Conservation (phyloP, 2,113 vertebrate genomes). For the Pavo muticus region DNA sequence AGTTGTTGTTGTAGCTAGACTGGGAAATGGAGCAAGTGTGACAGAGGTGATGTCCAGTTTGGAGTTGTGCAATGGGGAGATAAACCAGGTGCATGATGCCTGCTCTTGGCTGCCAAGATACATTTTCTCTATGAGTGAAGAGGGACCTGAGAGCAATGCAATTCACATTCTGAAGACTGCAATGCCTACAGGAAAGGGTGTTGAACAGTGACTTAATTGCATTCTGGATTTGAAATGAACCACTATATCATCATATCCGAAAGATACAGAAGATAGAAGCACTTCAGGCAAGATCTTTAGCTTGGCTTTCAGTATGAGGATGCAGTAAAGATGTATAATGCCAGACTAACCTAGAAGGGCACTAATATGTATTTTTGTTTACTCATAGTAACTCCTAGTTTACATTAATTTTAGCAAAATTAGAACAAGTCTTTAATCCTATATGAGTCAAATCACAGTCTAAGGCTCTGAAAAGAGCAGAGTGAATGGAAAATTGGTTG, state of each 20-base stretch:
- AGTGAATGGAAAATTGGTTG: background rate
- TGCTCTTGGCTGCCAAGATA: background rate
- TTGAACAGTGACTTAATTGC: accelerated
- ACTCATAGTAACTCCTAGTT: background rate
- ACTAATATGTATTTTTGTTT: background rate
- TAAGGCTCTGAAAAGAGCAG: background rate
- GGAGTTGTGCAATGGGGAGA: background rate
- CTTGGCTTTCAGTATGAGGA: background rate
- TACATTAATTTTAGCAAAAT: background rate
- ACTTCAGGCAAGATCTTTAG: background rate
- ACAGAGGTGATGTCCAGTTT: background rate
- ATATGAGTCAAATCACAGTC: background rate
- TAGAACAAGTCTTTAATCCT: background rate
- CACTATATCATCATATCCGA: background rate
- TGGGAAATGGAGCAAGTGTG: background rate
- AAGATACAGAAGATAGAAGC: background rate
- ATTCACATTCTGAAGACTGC: background rate
- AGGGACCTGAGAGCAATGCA: background rate
- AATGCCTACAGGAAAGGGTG: background rate
- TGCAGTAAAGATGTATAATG: background rate
- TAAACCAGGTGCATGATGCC: background rate
- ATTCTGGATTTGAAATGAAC: background rate
- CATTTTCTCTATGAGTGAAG: background rate
- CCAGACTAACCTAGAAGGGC: background rate
- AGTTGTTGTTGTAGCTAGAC: background rate